Base-by-base conservation (phyloP, 2,797 vertebrate genomes). In the Dallia pectoralis region DNA sequence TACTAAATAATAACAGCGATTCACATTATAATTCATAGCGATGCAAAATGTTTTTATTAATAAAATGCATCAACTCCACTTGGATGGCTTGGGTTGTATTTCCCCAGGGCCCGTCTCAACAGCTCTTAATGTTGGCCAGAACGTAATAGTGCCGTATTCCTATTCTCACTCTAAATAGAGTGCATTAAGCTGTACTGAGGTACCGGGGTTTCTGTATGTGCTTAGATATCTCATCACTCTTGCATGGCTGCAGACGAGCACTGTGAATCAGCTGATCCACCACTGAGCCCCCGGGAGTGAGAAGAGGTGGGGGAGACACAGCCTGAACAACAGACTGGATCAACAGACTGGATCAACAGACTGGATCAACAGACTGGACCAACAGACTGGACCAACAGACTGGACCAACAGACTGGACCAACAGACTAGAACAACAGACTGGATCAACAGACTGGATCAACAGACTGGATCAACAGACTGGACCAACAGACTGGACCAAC, bases 221-320 rank as follows among this genome's bases (percentile, higher is more conserved):
- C 77, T 70, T 73, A 70, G 77, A 69, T 75, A 79, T 73, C 70
- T 79, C 75, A 70, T 74, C 70, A 64, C 69, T 76, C 71, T 77
- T 33, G 74, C 81, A 79, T 33, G 79, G 76, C 77, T 75, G 76
- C 75, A 78, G 84, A 62, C 8, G 77, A 0, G 59, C 70, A 40
- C 66, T 25, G 70, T 77, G 77, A 27, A 19, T 33, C 40, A 22
- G 40, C 80, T 70, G 73, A 1, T 4, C 67, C 36, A 1, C 65
- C 12, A 56, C 74, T 65, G 30, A 71, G 75, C 64, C 16, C 71
- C 12, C n/a, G 8, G 56, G 6, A 19, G 51, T 73, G 74, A 47
- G 62, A 16, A 74, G 33, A 40, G 33, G 22, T 22, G n/a, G n/a
- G 68, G 30, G 56, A n/a, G 27, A 40, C 14, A 19, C 51, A 8